Percentiles rank a stretch among this genome's conserved stretches.
Evolutionary conservation across 2,888 invertebrate species (phyloP).

Genomic region (Plebejus anna): DNA sequence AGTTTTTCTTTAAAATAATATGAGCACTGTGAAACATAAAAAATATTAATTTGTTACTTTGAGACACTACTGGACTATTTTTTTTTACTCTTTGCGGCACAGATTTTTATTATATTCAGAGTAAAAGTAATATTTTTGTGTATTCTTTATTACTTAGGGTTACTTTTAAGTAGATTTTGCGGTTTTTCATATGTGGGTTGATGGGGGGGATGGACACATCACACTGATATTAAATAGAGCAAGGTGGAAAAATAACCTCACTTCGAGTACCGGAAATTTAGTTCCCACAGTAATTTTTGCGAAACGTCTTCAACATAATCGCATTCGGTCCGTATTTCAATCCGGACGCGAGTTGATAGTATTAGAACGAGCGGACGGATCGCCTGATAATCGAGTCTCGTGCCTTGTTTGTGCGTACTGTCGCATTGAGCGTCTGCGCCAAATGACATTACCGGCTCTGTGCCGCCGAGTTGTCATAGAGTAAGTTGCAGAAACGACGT

Average conservation of each 20-base stretch:
- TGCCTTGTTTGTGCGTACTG: not conserved
- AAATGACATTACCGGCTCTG: slow-evolving; percentile 57
- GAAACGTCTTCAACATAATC: not conserved
- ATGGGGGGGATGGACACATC: too few species aligned
- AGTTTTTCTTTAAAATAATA: too few species aligned
- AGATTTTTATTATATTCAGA: too few species aligned
- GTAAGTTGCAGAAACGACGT: not conserved
- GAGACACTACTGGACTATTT: too few species aligned
- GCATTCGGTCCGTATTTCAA: not conserved
- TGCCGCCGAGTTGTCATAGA: slow-evolving; percentile 37
- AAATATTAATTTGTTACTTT: too few species aligned
- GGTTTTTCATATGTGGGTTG: too few species aligned
- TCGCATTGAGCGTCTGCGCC: slow-evolving; percentile 37
- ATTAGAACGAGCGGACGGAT: not conserved
- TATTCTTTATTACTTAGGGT: too few species aligned
- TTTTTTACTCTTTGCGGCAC: too few species aligned
- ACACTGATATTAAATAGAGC: too few species aligned
- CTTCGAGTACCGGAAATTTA: not conserved
- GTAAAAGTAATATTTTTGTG: too few species aligned
- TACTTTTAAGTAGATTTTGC: too few species aligned
- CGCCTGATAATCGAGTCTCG: slow-evolving; percentile 12
- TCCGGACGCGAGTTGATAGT: not conserved
- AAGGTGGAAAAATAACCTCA: not conserved
- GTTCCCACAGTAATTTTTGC: not conserved
- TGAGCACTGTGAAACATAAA: too few species aligned